Evolutionary conservation across 53 echinoderm and acorn worm genomes (phyloP).

Genomic region (Paelopatides confundens): DNA sequence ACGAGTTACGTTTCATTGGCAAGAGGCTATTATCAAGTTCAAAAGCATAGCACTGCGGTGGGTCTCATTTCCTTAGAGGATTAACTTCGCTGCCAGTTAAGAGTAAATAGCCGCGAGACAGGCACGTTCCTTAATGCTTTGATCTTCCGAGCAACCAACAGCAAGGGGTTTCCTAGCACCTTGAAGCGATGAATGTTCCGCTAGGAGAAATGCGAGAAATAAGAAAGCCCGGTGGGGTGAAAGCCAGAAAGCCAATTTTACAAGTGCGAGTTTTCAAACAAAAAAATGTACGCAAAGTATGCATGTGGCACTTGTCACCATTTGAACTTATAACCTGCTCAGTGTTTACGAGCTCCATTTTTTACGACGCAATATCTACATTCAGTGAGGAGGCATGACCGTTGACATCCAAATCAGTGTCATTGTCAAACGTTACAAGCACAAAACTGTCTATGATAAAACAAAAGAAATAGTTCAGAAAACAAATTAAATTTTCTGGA

Average conservation of each 20-base stretch:
- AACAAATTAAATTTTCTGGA: neutral
- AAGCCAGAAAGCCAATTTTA: neutral
- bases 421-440: neutral
- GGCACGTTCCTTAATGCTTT: slow-evolving; percentile 30
- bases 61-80: slow-evolving; percentile 19
- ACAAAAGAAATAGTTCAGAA: neutral
- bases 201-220: neutral
- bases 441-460: neutral
- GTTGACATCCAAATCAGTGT: neutral
- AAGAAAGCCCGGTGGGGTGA: neutral
- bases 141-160: slow-evolving; percentile 7
- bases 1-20: neutral
- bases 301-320: neutral
- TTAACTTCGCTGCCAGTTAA: slow-evolving; percentile 21
- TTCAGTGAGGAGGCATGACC: neutral
- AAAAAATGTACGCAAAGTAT: neutral
- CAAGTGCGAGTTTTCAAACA: too few species aligned
- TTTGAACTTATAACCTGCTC: neutral
- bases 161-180: neutral
- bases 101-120: slow-evolving; percentile 44
- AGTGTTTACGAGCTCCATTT: neutral
- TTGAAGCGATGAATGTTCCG: neutral
- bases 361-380: neutral
- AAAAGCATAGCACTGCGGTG: slow-evolving; percentile 27
- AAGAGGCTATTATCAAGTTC: neutral